Base-by-base conservation (phyloP, 2,797 vertebrate species). In the Tragopan temminckii region DNA sequence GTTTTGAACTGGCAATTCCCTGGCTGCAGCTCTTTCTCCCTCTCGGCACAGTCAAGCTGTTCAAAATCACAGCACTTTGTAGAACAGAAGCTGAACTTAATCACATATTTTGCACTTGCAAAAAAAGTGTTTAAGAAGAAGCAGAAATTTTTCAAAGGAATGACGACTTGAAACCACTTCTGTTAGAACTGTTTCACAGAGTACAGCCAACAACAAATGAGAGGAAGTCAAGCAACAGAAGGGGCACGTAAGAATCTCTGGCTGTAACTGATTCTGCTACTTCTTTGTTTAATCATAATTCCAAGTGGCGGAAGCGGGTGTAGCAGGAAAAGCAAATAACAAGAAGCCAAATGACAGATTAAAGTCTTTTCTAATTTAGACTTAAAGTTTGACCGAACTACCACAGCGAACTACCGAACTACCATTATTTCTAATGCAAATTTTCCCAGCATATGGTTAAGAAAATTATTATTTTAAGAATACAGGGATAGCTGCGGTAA, bases 281-380 rank as follows among this genome's bases (percentile, higher is more conserved):
- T 82, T 85, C 93, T 95, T 92, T 94, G 84, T 93, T 92, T 77
- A 95, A 94, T 93, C 78, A 9, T 77, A 89, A 93, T 94, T 94
- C 91, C 86, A 77, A 94, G 91, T 55, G 74, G 70, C 9, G 88
- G 96, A 97, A 96, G 82, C 77, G 95, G 94, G 94, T 95, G 94
- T 79, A 96, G 84, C 93, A 95, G 94, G 94, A 94, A 96, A 95
- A 95, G 89, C 83, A 92, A 95, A 76, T 70, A 88, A 82, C 90
- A 90, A 92, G 90, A 93, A 92, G 79, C 27, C 38, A 55, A 92
- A 78, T 16, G 85, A 84, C 11, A 95, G 35, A 63, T 67, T 76
- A 55, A 94, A 93, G 78, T 66, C 29, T 77, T 69, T 74, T 93
- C 88, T 77, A 85, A 91, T 88, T 90, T 83, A 57, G 58, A 69